Evolutionary conservation across 2,797 vertebrate species (phyloP), one percentile per base, ranked within the genome.

Genomic region (Threskiornis aethiopicus): DNA sequence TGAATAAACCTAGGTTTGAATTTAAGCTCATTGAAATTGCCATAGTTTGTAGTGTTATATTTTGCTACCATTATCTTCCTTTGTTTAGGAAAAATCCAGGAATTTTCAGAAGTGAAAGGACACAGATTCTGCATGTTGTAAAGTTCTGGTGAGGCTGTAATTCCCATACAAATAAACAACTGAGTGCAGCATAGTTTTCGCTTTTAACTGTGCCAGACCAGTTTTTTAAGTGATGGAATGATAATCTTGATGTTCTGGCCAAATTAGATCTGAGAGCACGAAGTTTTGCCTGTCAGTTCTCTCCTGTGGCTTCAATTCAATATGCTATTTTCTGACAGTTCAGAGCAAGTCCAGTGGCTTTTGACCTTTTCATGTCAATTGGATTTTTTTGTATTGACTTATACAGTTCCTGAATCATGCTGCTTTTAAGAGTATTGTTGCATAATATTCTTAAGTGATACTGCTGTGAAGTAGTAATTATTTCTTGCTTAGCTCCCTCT

Each of bases 251-350:
- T 89, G 29, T 83, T 39, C 26, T 77, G 41, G 70, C 26, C 26
- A 73, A 67, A 92, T 93, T 67, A 71, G 44, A 84, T 44, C 29
- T 72, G 46, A 76, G 75, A 58, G 31, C 1, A 2, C 73, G 28
- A 51, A 47, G 49, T 82, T 95, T 89, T 87, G 41, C 37, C 57
- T 81, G 76, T 83, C 52, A 58, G 52, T 67, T 58, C 20, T 97
- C 61, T 92, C 90, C 71, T 44, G 81, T 80, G 69, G 65, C 21
- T 94, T 84, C 54, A 47, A 46, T 81, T 94, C 95, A 83, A 83
- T 95, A 87, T 75, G 69, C 65, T 61, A 33, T 96, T 96, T 96
- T 92, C 78, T 93, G 92, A 83, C 67, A 80, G 65, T 29, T 89
- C 61, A 46, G 55, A 84, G 28, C 31, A 82, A 93, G 41, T 89